Base-by-base conservation (phyloP, 2,888 invertebrate genomes). In the Cephus spinipes region DNA sequence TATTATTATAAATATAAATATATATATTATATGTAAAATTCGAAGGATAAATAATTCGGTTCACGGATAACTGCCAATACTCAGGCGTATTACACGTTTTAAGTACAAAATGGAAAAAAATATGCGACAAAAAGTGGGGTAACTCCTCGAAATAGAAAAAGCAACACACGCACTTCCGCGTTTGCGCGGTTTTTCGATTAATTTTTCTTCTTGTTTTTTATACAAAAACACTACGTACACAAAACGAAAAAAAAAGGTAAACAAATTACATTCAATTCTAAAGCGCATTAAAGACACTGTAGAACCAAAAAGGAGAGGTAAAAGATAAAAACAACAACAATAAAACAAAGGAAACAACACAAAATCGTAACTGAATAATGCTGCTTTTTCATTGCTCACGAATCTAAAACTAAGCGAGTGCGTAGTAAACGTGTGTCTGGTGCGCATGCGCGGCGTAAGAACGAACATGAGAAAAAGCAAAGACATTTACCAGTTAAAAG, bases 21-120 rank as follows among this genome's bases (percentile, higher is more conserved):
- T 78, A 75, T 78, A 74, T 75, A 55, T 74, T 78, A 34, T 75
- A 74, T 74, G 68, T 68, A 30, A 36, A 68, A 75, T 31, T 34
- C 33, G 40, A 31, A 40, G 31, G 69, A 73, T 69, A 73, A 79
- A 73, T 55, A 79, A 87, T 87, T 71, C 32, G 71, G 9, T 33
- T 71, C 71, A 71, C 71, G 71, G 33, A 71, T 71, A 71, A 90
- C 87, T 90, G 89, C 89, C 90, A 88, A 87, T 88, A 86, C 88
- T 90, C 89, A 86, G 87, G 87, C 89, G 80, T 85, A 23, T 84
- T 85, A 88, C 85, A 87, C 83, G 83, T 89, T 89, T 89, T 88
- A 87, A 91, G 90, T 91, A 91, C 90, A 90, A 91, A 89, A 55
- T 55, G 23, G 55, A 55, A 55, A 55, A 15, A 55, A 55, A 23